A percentile compares a stretch with the other conserved stretches of the same genome.
Conservation (phyloP, 1,140 invertebrate genomes). For the Diorhabda elongata region DNA sequence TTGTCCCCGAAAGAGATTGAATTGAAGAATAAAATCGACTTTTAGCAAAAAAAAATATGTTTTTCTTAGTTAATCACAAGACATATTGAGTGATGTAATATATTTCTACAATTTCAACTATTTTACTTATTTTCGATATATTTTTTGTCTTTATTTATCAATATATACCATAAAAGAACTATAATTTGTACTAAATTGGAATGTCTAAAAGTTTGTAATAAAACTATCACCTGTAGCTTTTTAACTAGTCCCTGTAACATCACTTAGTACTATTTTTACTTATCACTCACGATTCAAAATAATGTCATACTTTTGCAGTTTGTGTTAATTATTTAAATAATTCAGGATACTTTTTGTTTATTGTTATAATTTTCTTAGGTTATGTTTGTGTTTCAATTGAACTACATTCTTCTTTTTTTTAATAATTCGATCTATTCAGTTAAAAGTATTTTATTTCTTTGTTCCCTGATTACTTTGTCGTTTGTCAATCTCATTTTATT, state of each 20-base stretch:
- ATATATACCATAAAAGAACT: not conserved
- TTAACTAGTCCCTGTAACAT: not conserved
- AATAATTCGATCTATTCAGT: not conserved
- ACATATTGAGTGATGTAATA: not conserved
- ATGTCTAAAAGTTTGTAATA: not conserved
- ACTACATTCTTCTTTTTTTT: not conserved
- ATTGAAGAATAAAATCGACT: too few species aligned
- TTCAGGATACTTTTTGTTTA: not conserved
- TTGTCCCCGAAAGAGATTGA: not conserved
- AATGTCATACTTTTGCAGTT: not conserved
- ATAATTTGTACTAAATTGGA: not conserved
- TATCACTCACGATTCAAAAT: not conserved
- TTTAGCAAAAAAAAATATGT: too few species aligned
- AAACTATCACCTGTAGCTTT: not conserved
- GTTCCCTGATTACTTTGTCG: not conserved
- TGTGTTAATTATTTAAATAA: not conserved
- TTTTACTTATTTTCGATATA: not conserved
- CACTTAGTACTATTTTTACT: not conserved
- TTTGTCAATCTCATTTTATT: too few species aligned
- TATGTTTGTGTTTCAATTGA: not conserved
- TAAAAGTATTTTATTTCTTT: not conserved
- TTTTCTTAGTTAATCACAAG: too few species aligned
- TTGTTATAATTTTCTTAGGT: slow-evolving; percentile 1
- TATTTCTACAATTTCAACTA: not conserved
- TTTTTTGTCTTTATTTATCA: not conserved